Base-by-base conservation (phyloP, 2,888 invertebrate species). In the Ethmia dodecea region DNA sequence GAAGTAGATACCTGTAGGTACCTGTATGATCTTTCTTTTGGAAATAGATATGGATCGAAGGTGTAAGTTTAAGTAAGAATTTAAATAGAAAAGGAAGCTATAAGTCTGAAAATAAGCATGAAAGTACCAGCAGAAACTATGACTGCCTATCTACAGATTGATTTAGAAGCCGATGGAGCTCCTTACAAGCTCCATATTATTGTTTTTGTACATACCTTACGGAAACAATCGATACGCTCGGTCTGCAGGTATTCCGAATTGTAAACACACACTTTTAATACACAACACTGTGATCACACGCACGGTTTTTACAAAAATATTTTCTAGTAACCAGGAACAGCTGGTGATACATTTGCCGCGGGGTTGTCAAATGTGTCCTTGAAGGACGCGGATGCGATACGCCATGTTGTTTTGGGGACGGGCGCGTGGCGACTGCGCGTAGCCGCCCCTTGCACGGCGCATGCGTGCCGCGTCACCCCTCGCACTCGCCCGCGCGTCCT, bases 341-440 rank as follows among this genome's bases (percentile, higher is more conserved):
- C 55, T 66, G 65, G 52, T 49, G 31, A 48, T 31, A 35, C 55
- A 65, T 66, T 64, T 67, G 55, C 57, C 66, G 75, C 63, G 64
- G 67, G 71, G 59, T 56, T 79, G 77, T 79, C 74, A 78, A 55
- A 60, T 33, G 57, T 67, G 78, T 79, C 81, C 81, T 80, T 79
- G 76, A 63, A 60, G 70, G 62, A 72, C 70, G 67, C 66, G 53
- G 40, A 51, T 52, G 65, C 65, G 52, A 38, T 52, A 54, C 81
- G 77, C 80, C 83, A 78, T 80, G 73, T 76, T 75, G 69, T 55
- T 67, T 71, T 63, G 64, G 64, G 71, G 72, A 73, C 76, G 70
- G 68, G 74, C 84, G 83, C 80, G 78, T 77, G 78, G 70, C 78
- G 78, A 84, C 84, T 84, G 83, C 80, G 83, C 80, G 70, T 63